These are phyloP conservation scores for Erpornis zantholeuca DNA, from an alignment of 2,113 vertebrate genomes.

Conservation along the genomic window DNA sequence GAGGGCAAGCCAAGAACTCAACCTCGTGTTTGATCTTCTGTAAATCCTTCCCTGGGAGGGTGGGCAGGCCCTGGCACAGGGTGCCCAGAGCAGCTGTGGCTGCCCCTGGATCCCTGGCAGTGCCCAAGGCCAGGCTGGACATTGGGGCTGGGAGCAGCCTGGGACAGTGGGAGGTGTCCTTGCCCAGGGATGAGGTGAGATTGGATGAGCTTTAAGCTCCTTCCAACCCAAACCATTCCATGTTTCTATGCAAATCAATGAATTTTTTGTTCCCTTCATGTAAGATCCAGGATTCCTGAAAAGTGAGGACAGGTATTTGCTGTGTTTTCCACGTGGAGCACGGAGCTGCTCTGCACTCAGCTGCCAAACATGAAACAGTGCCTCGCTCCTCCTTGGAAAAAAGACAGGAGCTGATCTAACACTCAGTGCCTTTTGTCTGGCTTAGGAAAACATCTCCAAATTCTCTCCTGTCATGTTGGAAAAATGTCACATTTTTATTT, in stretches of 20 bases:
- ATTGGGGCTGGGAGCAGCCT: background rate
- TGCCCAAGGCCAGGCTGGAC: background rate
- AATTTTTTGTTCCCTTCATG: rapidly evolving
- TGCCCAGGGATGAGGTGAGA: background rate
- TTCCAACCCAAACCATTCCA: background rate
- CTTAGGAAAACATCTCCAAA: background rate
- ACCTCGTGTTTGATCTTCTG: background rate
- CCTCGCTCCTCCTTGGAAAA: background rate
- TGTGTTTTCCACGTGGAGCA: rapidly evolving
- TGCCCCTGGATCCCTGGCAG: background rate
- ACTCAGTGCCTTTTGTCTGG: background rate
- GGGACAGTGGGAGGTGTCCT: background rate
- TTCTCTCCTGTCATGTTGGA: background rate
- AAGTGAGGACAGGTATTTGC: background rate
- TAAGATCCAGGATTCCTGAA: background rate
- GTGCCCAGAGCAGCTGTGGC: background rate
- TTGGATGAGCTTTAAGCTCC: rapidly evolving
- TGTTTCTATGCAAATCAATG: background rate
- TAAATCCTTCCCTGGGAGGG: background rate
- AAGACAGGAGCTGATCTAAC: background rate
- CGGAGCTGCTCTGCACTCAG: background rate
- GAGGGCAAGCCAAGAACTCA: background rate
- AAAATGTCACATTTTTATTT: background rate
- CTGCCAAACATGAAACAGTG: background rate
- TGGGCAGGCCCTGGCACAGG: background rate